Base-by-base conservation (phyloP, 2,113 vertebrate genomes). In the Uria aalge region DNA sequence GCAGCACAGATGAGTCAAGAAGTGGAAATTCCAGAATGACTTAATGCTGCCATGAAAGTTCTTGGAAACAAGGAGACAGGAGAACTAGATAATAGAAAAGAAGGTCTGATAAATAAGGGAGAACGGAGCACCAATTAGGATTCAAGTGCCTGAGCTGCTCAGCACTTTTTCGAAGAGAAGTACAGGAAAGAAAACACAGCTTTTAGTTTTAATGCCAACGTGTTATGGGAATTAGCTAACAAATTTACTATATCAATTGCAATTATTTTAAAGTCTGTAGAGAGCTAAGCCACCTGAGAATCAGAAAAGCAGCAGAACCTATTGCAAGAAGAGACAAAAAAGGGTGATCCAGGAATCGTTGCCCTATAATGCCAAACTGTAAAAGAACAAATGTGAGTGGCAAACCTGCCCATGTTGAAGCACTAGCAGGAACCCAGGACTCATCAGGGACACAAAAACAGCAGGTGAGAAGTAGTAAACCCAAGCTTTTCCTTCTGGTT, bases 11-110 rank as follows among this genome's bases (percentile, higher is more conserved):
- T 0, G 0, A 96, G 32, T 60, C 68, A 96, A 68, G 64, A 77
- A 96, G 86, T 76, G 53, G 87, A 85, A 97, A 97, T 95, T 94
- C 71, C 90, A 92, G 82, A 92, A 64, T 47, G 52, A 94, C 67
- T 92, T 93, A 95, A 74, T 75, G 89, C 45, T 83, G 43, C 68
- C 36, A 63, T 50, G 41, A 55, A 90, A 86, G 68, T 40, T 92
- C 82, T 67, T 82, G 73, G 73, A 85, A 95, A 89, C 5, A 30
- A 85, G 40, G 50, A 90, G 66, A 86, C 2, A 85, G 57, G 30
- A 96, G 85, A 78, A n/a, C 67, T 71, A 90, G 95, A 60, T 52
- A 90, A 95, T 26, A 52, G 68, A 90, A 91, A 82, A 91, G 38
- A 55, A 74, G 41, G 40, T 87, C 79, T 88, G 66, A 75, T 83